A percentile compares a stretch with the other conserved stretches of the same genome.
These are phyloP conservation scores for Porites rus DNA, from an alignment of 92 coral and sea anemone genomes.

Conservation along the genomic window DNA sequence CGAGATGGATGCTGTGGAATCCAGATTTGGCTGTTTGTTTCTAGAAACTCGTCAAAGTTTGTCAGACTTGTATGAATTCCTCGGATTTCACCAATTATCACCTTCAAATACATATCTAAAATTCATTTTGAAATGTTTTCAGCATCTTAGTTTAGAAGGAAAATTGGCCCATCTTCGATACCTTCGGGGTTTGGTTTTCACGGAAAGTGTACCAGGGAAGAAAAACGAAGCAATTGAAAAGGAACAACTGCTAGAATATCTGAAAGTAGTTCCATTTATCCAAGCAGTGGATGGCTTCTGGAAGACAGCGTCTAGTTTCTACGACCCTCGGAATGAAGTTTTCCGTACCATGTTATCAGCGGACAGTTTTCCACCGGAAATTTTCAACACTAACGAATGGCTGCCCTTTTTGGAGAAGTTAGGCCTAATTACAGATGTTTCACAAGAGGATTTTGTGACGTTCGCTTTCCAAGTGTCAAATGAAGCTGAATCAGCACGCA, in stretches of 20 bases:
- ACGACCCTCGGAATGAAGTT: constrained; percentile 57
- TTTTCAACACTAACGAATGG: constrained; percentile 55
- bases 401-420: constrained; percentile 55
- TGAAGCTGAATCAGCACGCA: constrained; percentile 53
- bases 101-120: constrained; percentile 64
- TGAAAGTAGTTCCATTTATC: constrained; percentile 5
- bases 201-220: neutral
- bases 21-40: constrained; percentile 36
- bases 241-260: neutral
- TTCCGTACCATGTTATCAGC: constrained; percentile 54
- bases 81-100: constrained; percentile 35
- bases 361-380: constrained; percentile 64
- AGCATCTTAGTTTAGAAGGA: constrained; percentile 27
- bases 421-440: constrained; percentile 68
- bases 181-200: constrained; percentile 13
- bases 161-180: constrained; percentile 51
- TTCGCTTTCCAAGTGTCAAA: constrained; percentile 68
- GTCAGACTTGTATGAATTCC: constrained; percentile 45
- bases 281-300: constrained; percentile 19
- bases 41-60: constrained; percentile 24
- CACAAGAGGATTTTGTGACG: neutral
- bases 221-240: neutral
- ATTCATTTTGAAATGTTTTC: constrained; percentile 55
- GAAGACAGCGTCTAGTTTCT: constrained; percentile 51
- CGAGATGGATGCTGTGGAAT: constrained; percentile 55